Evolutionary conservation across 2,797 vertebrate genomes (phyloP), one percentile per base, ranked within the genome.

Genomic region (Poecile montanus): DNA sequence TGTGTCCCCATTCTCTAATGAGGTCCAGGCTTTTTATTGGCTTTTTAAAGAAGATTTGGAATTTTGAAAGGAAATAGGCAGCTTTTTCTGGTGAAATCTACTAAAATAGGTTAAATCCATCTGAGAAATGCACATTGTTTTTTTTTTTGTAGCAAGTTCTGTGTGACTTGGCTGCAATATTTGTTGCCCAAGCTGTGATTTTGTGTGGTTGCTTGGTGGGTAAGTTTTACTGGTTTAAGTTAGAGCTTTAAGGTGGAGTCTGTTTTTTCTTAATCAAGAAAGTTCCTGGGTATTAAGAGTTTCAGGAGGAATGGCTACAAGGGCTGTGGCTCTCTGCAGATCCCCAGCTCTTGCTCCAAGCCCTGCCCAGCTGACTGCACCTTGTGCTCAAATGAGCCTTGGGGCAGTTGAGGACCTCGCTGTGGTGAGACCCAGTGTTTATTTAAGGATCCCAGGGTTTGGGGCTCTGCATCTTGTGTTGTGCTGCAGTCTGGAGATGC

Each of bases 351-450:
- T 34, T 7, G 16, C 13, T 48, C 45, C 11, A 57, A n/a, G 65
- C 77, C 48, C 45, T 7, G 26, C 44, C 40, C 68, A 21, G 7
- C 19, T 3, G 6, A 16, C 58, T 44, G 61, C n/a, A 6, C 8
- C 50, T 44, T 15, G 6, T 44, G 40, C 32, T 10, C n/a, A 20
- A 0, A 16, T 0, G 11, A 82, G 57, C 89, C 56, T 26, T 2
- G 1, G 81, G 32, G 66, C 20, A 11, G 30, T 4, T 13, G 44
- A n/a, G 51, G 60, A 70, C 51, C 78, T 63, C 3, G 0, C 40
- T 30, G 29, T 29, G 68, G 53, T 62, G 29, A 73, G 50, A 50
- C 34, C 6, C 36, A n/a, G 2, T 2, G 36, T 60, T 79, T 76
- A 29, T 83, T 63, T 56, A 32, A 60, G 44, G 48, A 73, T 48